Conservation (phyloP, 2,888 invertebrate genomes). For the Eledona agricola region DNA sequence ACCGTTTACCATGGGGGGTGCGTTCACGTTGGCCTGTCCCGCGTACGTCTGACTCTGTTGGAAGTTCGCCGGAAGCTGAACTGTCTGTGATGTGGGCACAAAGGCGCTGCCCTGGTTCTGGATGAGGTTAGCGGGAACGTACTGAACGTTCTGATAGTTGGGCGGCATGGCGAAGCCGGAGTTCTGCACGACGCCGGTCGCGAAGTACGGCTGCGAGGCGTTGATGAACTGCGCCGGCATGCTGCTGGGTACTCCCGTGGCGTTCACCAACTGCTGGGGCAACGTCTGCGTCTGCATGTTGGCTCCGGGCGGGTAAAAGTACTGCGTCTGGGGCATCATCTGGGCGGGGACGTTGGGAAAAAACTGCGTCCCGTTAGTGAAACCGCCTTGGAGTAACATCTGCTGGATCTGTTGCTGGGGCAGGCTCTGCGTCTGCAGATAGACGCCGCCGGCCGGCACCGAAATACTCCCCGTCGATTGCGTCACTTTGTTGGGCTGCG, state of each 20-base stretch:
- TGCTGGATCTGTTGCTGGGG: conserved; percentile 63
- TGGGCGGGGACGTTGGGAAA: conserved; percentile 56
- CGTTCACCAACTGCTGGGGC: conserved; percentile 52
- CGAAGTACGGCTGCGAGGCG: conserved; percentile 54
- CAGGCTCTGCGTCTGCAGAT: conserved; percentile 62
- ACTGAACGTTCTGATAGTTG: conserved; percentile 57
- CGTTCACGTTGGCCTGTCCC: conserved; percentile 52
- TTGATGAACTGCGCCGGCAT: conserved; percentile 58
- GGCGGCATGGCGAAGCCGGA: conserved; percentile 51
- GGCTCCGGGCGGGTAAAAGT: conserved; percentile 60
- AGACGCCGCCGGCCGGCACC: conserved; percentile 49
- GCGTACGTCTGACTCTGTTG: conserved; percentile 61
- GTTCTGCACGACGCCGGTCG: conserved; percentile 52
- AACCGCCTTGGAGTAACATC: conserved; percentile 60
- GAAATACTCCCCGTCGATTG: conserved; percentile 55
- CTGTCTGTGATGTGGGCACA: conserved; percentile 59
- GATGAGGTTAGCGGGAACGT: conserved; percentile 58
- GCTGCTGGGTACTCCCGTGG: conserved; percentile 48
- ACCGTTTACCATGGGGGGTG: conserved; percentile 59
- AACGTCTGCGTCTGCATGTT: conserved; percentile 57
- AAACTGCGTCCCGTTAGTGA: conserved; percentile 53
- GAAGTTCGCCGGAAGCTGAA: conserved; percentile 54
- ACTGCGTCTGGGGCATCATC: conserved; percentile 59
- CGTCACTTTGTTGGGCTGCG: conserved; percentile 45
- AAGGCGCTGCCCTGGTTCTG: conserved; percentile 59